phyloP scores from a whole-genome alignment of 2,113 vertebrate genomes.

The Ictalurus furcatus region DNA sequence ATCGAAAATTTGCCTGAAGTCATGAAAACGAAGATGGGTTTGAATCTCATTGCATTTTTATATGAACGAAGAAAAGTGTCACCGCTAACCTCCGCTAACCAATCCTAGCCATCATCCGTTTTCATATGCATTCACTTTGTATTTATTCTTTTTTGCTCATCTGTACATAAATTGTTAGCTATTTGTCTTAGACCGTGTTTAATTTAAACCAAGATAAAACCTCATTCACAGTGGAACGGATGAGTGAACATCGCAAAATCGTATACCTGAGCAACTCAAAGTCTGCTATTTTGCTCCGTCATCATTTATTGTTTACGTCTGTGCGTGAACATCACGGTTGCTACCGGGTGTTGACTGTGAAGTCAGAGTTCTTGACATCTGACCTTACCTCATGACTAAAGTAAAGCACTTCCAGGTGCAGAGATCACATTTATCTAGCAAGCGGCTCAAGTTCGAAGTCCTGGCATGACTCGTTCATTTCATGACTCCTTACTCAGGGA shows the following conservation, averaged over 20 bases:
- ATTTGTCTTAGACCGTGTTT: neutral
- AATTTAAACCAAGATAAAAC: neutral
- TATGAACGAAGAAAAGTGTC: neutral
- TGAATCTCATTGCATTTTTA: neutral
- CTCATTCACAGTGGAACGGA: neutral
- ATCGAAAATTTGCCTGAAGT: neutral
- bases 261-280: neutral
- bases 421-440: constrained; percentile 7
- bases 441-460: constrained; percentile 26
- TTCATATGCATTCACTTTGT: neutral
- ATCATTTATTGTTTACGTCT: constrained; percentile 19
- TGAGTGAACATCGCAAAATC: neutral
- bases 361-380: constrained; percentile 53
- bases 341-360: neutral
- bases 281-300: neutral
- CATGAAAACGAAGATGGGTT: neutral
- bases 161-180: neutral
- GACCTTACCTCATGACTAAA: constrained; percentile 54
- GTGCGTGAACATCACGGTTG: neutral
- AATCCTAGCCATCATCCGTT: neutral
- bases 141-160: neutral
- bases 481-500: neutral
- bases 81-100: neutral
- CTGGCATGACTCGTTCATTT: neutral
- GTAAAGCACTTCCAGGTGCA: constrained; percentile 44